Percentiles rank a stretch among this genome's conserved stretches.
Conservation (phyloP, 2,888 invertebrate genomes). For the Hyppa rectilinea region DNA sequence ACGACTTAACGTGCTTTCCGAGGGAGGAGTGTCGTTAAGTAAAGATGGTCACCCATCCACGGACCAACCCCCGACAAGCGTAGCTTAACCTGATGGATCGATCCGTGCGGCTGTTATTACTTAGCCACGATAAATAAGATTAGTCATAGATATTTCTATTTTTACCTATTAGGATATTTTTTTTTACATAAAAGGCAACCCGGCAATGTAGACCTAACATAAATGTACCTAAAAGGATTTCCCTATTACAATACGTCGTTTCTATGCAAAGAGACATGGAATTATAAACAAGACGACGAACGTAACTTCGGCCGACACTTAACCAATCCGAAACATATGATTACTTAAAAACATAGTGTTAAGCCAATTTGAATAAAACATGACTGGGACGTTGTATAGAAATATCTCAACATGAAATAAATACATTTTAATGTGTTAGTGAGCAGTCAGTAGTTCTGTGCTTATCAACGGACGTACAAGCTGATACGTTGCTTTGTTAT, state of each 20-base stretch:
- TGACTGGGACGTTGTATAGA: neutral
- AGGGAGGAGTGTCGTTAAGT: no score
- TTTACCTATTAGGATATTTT: conserved; percentile 29
- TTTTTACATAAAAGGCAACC: conserved; percentile 52
- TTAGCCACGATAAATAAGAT: no score
- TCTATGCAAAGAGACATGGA: conserved; percentile 47
- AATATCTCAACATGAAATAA: conserved; percentile 19
- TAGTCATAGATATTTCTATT: conserved; percentile 35
- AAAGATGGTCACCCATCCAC: no score
- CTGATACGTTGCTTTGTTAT: conserved; percentile 44
- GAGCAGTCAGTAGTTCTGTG: conserved; percentile 25
- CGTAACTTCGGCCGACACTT: neutral
- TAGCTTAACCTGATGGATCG: no score
- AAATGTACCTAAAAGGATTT: conserved; percentile 68
- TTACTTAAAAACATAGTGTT: conserved; percentile 13
- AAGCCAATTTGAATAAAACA: conserved; percentile 29
- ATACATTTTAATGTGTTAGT: conserved; percentile 17
- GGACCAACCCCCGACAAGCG: no score
- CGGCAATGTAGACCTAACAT: conserved; percentile 38
- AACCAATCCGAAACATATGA: neutral
- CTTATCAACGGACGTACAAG: conserved; percentile 58
- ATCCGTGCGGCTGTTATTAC: no score
- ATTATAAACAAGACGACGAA: conserved; percentile 24
- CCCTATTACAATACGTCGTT: conserved; percentile 67
- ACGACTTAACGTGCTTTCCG: no score